Base-by-base conservation (phyloP, 2,888 invertebrate genomes). In the Oligia latruncula region DNA sequence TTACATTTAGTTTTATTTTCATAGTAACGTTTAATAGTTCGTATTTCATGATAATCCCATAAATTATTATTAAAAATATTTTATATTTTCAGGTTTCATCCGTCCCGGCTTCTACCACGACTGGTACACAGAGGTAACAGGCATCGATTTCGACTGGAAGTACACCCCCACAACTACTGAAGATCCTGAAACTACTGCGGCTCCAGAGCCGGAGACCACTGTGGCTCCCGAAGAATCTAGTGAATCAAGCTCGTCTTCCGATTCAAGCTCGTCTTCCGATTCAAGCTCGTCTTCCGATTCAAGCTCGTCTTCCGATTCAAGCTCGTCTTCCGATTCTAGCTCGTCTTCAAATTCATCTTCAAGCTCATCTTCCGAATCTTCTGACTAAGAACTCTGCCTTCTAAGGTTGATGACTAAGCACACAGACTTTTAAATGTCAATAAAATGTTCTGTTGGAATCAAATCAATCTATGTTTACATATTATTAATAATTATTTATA, bases 31-130 rank as follows among this genome's bases (percentile, higher is more conserved):
- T 40, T 11, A 23, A 40, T 23, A 65, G 20, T 65, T 65, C 9
- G 4, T 65, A 20, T 65, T 65, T 65, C 35, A 35, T 40, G 20
- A 64, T 40, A 35, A 20, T 64, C 9, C 20, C 9, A 65, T 4
- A 65, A 65, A 65, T 40, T 40, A 0, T 65, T 40, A 40, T 40
- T 23, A 40, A 23, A 62, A 40, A 40, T 35, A 49, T 35, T 62
- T 74, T 40, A 40, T 23, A 23, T 65, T 75, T 81, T 49, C 29
- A 86, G 94, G 93, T 78, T 94, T 93, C 76, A 87, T 91, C 60
- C 91, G 94, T 3, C 87, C 93, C 1, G 93, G 92, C 1, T 89
- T 88, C 80, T 94, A 92, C 83, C 92, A 92, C 75, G 85, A 82
- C 2, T 94, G 94, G 94, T 90, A 83, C 74, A 55, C 35, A 0